Evolutionary conservation across 2,888 invertebrate species (phyloP).

Genomic region (Catocala nupta): DNA sequence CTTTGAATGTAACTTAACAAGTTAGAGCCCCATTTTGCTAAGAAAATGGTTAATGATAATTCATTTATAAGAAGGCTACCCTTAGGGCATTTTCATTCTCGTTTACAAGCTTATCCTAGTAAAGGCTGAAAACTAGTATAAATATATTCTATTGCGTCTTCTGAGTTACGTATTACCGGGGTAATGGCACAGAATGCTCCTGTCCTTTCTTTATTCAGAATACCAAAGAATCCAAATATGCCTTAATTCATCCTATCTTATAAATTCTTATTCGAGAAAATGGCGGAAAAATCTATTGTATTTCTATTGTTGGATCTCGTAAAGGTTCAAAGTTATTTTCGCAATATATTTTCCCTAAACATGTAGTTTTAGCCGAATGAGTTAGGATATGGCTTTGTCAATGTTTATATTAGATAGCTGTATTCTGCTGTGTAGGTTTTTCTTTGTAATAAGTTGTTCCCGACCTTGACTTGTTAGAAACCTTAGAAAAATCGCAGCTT

Average conservation of each 20-base stretch:
- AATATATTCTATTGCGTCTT: constrained; percentile 19
- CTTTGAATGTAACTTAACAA: too few relatives aligned
- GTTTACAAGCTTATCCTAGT: background rate
- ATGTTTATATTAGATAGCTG: constrained; percentile 6
- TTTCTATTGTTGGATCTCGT: constrained; percentile 28
- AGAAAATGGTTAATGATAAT: too few relatives aligned
- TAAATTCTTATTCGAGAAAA: constrained; percentile 35
- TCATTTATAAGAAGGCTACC: too few relatives aligned
- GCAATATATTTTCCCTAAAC: constrained; percentile 31
- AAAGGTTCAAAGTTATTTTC: constrained; percentile 29
- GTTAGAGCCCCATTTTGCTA: too few relatives aligned
- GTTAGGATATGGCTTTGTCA: constrained; percentile 20
- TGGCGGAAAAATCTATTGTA: constrained; percentile 35
- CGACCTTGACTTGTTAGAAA: too few relatives aligned
- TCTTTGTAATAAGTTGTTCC: background rate
- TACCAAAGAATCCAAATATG: constrained; percentile 36
- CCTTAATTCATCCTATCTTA: constrained; percentile 31
- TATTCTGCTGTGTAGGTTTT: background rate
- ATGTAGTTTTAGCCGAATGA: constrained; percentile 32
- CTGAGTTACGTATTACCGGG: constrained; percentile 17
- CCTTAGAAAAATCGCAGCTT: too few relatives aligned
- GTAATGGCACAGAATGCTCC: constrained; percentile 29
- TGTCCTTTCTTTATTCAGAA: constrained; percentile 20
- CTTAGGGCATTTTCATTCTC: too few relatives aligned
- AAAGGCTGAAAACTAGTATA: background rate